Conservation (phyloP, 1,140 invertebrate species). For the Laupala kohalensis region DNA sequence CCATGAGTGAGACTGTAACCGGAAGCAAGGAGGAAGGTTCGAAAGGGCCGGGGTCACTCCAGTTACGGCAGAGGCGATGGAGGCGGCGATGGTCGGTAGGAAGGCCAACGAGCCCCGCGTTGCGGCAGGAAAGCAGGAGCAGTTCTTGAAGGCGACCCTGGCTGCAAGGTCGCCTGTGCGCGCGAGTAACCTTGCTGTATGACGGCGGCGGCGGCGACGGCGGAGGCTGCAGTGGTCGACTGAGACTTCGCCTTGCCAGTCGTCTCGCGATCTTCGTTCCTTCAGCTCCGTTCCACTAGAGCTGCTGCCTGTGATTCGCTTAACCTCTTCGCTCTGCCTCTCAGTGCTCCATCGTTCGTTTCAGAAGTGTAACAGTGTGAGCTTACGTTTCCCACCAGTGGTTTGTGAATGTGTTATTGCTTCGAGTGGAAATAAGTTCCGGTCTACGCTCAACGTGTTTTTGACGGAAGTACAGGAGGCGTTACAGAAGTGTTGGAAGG, state of each 20-base stretch:
- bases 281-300: background rate
- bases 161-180: too few relatives aligned
- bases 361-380: too few relatives aligned
- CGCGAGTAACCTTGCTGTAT: too few relatives aligned
- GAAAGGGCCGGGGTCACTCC: background rate
- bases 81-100: background rate
- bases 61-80: background rate
- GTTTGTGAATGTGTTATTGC: too few relatives aligned
- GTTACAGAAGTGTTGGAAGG: too few relatives aligned
- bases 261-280: background rate
- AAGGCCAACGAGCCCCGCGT: background rate
- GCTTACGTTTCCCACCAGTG: too few relatives aligned
- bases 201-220: background rate
- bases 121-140: background rate
- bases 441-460: too few relatives aligned
- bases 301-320: too few relatives aligned
- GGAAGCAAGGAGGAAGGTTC: background rate
- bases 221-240: background rate
- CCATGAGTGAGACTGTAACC: background rate
- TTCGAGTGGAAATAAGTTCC: too few relatives aligned
- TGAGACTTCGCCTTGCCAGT: background rate
- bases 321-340: too few relatives aligned
- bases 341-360: too few relatives aligned
- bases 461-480: too few relatives aligned
- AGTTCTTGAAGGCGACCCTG: background rate